Evolutionary conservation across 1,140 invertebrate species (phyloP), one percentile per base, ranked within the genome.

Genomic region (Whitmania pigra): DNA sequence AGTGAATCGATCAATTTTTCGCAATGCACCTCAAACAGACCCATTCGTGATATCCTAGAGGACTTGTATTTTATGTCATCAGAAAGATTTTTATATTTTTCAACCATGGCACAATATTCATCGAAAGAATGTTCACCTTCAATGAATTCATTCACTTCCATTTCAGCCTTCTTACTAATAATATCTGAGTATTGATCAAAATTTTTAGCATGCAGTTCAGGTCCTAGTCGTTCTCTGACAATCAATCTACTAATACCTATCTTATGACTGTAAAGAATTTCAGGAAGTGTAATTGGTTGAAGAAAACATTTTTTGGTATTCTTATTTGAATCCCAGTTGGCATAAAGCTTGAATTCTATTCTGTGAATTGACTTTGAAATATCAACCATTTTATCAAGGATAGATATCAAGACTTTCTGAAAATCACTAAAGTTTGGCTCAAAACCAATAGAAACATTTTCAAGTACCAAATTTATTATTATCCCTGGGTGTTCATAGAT

Each of bases 1-100:
- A 95, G 82, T 6, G 87, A 84, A 17, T 85, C 83, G 31, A 95
- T 89, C 20, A 95, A 82, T 72, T 90, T 88, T 60, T 86, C 86
- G 72, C 91, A 86, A 78, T 91, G 87, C 75, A 97, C 87, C 77
- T 91, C 89, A 80, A 92, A 96, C 79, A 94, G 88, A 27, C 90
- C 90, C 73, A 91, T 87, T 27, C 87, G 2, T 40, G 36, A 6
- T 7, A 27, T 53, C 78, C 82, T 82, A 49, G 77, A 72, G 7
- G 76, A 78, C 69, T 79, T 79, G 76, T 82, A 83, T 20, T 78
- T 76, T 53, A 83, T 82, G 72, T 83, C 80, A 29, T 83, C 79
- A 36, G 77, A 73, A 53, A 82, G 76, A 63, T 76, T 77, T 69
- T 80, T 75, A 73, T 79, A 83, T 71, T 82, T 82, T 63, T 77